Evolutionary conservation across 2,797 vertebrate genomes (phyloP).

Genomic region (Podarcis siculus): DNA sequence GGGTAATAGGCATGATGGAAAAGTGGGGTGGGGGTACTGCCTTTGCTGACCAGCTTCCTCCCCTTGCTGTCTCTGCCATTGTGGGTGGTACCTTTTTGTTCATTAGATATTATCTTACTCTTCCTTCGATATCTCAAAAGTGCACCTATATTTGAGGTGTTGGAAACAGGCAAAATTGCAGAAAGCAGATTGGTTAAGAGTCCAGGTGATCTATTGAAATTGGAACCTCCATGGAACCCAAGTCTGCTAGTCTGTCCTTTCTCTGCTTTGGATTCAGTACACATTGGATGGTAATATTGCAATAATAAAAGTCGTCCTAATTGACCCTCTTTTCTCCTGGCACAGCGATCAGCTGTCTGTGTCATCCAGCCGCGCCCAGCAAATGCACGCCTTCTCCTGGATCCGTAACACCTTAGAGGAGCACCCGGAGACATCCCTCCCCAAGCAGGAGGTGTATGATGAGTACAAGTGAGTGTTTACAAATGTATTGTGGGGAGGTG

Average conservation of each 20-base stretch:
- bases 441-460: conserved; percentile 98
- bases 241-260: too few relatives aligned
- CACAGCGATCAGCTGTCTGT: conserved; percentile 90
- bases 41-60: background rate
- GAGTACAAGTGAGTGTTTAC: conserved; percentile 93
- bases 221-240: background rate
- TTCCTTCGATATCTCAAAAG: background rate
- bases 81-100: background rate
- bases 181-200: too few relatives aligned
- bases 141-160: too few relatives aligned
- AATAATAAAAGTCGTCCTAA: background rate
- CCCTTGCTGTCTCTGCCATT: background rate
- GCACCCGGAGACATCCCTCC: conserved; percentile 96
- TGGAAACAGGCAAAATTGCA: too few relatives aligned
- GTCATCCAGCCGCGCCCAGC: conserved; percentile 95
- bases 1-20: too few relatives aligned
- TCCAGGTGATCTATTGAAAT: too few relatives aligned
- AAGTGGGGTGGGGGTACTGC: too few relatives aligned
- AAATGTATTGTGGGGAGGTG: background rate
- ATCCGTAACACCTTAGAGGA: conserved; percentile 97
- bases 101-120: background rate
- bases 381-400: conserved; percentile 97
- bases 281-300: background rate
- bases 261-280: too few relatives aligned
- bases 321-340: conserved; percentile 33